These are phyloP conservation scores for Ellobium chinense DNA, from an alignment of 2,888 invertebrate genomes.

Conservation along the genomic window DNA sequence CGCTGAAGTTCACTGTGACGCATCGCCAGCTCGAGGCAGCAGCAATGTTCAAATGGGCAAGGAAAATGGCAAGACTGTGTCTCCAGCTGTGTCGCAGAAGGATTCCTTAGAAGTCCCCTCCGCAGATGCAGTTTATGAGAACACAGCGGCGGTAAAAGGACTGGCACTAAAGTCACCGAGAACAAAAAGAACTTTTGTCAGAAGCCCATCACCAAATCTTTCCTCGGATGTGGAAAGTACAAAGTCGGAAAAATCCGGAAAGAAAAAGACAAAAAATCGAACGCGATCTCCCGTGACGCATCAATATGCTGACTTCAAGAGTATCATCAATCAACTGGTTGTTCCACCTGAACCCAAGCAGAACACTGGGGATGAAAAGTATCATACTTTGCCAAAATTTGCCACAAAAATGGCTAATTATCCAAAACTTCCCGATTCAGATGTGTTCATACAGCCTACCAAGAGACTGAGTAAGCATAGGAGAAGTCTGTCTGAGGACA, in stretches of 20 bases:
- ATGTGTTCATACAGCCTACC: no score
- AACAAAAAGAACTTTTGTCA: background rate
- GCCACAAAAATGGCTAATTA: no score
- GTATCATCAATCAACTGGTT: background rate
- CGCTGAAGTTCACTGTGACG: background rate
- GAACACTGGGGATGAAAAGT: no score
- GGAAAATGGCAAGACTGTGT: background rate
- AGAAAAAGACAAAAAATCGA: background rate
- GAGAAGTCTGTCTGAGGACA: conserved; percentile 1
- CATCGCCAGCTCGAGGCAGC: background rate
- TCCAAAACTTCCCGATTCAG: no score
- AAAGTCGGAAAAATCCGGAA: background rate
- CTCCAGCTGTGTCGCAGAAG: background rate
- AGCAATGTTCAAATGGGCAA: no score
- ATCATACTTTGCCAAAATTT: no score
- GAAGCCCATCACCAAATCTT: background rate
- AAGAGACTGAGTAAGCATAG: no score
- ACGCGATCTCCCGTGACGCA: background rate
- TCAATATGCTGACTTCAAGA: background rate
- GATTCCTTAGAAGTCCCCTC: background rate
- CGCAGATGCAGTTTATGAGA: background rate
- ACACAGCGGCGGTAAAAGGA: background rate
- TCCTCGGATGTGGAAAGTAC: background rate
- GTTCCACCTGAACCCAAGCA: background rate
- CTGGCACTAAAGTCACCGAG: background rate